A percentile compares a stretch with the other conserved stretches of the same genome.
These are phyloP conservation scores for Bothrops jararaca DNA, from an alignment of 2,113 vertebrate species.

Conservation along the genomic window DNA sequence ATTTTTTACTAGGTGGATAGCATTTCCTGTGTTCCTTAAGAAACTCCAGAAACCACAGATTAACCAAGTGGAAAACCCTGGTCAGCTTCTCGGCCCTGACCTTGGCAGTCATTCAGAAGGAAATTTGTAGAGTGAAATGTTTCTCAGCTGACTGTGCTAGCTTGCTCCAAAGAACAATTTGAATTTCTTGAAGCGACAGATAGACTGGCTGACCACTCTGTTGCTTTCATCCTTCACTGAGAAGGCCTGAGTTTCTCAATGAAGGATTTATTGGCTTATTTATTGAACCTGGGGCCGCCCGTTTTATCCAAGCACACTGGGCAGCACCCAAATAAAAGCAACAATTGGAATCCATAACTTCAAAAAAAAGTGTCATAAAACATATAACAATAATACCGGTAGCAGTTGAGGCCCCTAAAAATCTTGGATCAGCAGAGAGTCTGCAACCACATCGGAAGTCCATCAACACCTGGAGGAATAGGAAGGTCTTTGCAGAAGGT, in stretches of 20 bases:
- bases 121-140: constrained; percentile 42
- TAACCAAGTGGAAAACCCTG: constrained; percentile 56
- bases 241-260: constrained; percentile 7
- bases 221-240: constrained; percentile 11
- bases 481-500: not conserved
- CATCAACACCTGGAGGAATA: not conserved
- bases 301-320: not conserved
- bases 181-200: constrained; percentile 24
- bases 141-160: constrained; percentile 27
- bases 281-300: not conserved
- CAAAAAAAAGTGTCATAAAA: not conserved
- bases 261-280: not conserved
- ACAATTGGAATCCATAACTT: not conserved
- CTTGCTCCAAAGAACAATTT: constrained; percentile 6
- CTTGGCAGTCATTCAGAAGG: constrained; percentile 58
- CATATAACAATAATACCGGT: not conserved
- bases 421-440: not conserved
- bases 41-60: constrained; percentile 50
- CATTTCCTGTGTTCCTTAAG: constrained; percentile 53
- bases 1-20: constrained; percentile 32
- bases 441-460: too few species aligned
- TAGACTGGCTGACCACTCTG: not conserved
- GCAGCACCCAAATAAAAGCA: not conserved
- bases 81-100: constrained; percentile 50
- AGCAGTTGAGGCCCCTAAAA: not conserved